These are phyloP conservation scores for Schrankia costaestrigalis DNA, from an alignment of 2,888 invertebrate species.

Conservation along the genomic window DNA sequence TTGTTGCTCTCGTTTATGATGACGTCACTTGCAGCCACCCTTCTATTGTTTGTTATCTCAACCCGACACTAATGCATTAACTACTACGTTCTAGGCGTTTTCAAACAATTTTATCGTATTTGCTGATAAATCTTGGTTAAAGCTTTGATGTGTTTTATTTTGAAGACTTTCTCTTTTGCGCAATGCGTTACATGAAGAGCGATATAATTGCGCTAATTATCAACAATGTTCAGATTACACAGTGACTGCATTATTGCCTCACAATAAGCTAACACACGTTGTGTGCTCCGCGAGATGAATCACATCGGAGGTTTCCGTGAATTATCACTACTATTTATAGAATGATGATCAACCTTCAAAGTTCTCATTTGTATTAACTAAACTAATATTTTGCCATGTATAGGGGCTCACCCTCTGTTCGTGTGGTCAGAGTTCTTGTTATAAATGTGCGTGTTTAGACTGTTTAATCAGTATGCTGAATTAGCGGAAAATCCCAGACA, in stretches of 20 bases:
- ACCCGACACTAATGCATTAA: too few species aligned
- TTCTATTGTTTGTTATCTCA: slow-evolving; percentile 15
- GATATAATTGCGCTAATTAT: slow-evolving; percentile 9
- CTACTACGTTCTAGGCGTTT: too few species aligned
- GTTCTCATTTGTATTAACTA: too few species aligned
- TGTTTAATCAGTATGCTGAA: slow-evolving; percentile 12
- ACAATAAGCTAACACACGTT: neutral
- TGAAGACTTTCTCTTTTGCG: slow-evolving; percentile 4
- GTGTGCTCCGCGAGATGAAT: slow-evolving; percentile 3
- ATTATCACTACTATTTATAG: slow-evolving; percentile 10
- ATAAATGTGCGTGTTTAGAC: slow-evolving; percentile 6
- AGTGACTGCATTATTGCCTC: slow-evolving; percentile 2
- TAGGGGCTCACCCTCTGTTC: too few species aligned
- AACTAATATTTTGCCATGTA: too few species aligned
- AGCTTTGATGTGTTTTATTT: slow-evolving; percentile 5
- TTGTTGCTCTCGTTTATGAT: slow-evolving; percentile 10
- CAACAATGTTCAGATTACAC: slow-evolving; percentile 8
- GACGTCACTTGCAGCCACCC: slow-evolving; percentile 21
- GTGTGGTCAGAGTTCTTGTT: neutral
- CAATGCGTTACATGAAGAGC: slow-evolving; percentile 10
- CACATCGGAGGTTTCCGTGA: slow-evolving; percentile 8
- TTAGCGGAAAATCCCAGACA: slow-evolving; percentile 51
- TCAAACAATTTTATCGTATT: too few species aligned
- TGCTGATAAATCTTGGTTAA: too few species aligned
- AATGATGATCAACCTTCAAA: too few species aligned